Percentiles rank a stretch among this genome's conserved stretches.
These are phyloP conservation scores for Lucilia cuprina DNA, from an alignment of 1,140 invertebrate genomes.

Conservation along the genomic window DNA sequence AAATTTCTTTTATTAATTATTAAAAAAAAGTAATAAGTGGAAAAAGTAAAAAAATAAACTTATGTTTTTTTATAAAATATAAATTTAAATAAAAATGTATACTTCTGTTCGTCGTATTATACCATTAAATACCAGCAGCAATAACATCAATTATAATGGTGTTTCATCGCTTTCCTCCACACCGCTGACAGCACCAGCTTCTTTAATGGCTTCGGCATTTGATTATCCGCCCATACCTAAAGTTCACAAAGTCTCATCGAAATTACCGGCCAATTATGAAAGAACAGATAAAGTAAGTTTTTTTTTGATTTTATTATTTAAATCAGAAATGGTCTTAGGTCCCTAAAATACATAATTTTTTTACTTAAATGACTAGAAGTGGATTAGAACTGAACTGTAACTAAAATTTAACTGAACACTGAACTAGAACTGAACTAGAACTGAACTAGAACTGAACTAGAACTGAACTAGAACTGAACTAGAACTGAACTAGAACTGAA, in stretches of 20 bases:
- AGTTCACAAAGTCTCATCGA: slow-evolving; percentile 45
- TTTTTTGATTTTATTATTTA: slow-evolving; percentile 17
- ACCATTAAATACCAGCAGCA: neutral
- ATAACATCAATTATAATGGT: neutral
- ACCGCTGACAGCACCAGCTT: slow-evolving; percentile 10
- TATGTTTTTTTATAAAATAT: neutral
- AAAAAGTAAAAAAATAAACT: neutral
- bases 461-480: too few relatives aligned
- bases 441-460: too few relatives aligned
- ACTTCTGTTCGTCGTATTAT: neutral
- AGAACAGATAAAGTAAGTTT: slow-evolving; percentile 62
- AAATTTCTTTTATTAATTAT: neutral
- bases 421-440: too few relatives aligned
- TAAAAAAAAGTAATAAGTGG: neutral
- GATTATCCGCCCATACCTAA: slow-evolving; percentile 17
- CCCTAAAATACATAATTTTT: too few relatives aligned
- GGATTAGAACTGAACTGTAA: too few relatives aligned
- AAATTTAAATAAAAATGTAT: neutral
- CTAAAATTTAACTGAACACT: too few relatives aligned
- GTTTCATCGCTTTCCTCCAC: neutral
- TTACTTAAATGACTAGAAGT: too few relatives aligned
- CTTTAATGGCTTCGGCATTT: neutral
- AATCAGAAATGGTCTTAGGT: too few relatives aligned
- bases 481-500: too few relatives aligned
- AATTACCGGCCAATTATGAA: slow-evolving; percentile 59